Percentiles rank a stretch among this genome's conserved stretches.
These are phyloP conservation scores for Sparidentex hasta DNA, from an alignment of 2,797 vertebrate species.

Conservation along the genomic window DNA sequence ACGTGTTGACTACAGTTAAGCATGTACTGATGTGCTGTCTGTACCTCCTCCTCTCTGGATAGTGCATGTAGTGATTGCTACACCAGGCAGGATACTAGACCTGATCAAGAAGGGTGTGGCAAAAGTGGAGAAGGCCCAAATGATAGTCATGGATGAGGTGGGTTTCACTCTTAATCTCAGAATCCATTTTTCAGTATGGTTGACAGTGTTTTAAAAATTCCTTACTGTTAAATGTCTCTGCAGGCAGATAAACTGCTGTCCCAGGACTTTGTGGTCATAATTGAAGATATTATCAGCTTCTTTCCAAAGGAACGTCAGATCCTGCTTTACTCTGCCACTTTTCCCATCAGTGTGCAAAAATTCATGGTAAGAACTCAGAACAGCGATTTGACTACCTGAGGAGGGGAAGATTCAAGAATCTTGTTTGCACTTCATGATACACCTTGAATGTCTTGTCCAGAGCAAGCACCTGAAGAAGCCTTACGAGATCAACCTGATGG, in stretches of 20 bases:
- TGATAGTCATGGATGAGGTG: slow-evolving; percentile 88
- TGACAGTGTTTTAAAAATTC: background rate
- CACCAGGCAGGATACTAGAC: slow-evolving; percentile 85
- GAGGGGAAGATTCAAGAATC: background rate
- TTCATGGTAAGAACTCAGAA: slow-evolving; percentile 81
- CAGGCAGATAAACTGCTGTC: slow-evolving; percentile 87
- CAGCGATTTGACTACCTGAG: background rate
- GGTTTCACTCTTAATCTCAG: slow-evolving; percentile 3
- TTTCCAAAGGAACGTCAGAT: slow-evolving; percentile 83
- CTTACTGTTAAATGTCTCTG: background rate
- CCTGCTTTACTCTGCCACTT: slow-evolving; percentile 86
- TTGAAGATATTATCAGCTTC: slow-evolving; percentile 86
- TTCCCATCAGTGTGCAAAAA: slow-evolving; percentile 85
- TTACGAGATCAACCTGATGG: slow-evolving; percentile 88
- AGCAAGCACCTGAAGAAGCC: slow-evolving; percentile 83
- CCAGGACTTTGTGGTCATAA: slow-evolving; percentile 84
- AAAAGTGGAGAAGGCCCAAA: slow-evolving; percentile 79
- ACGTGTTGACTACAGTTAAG: background rate
- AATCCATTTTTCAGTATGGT: background rate
- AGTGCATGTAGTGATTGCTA: slow-evolving; percentile 87
- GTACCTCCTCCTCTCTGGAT: background rate
- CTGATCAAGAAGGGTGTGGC: slow-evolving; percentile 86
- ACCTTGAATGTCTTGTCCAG: slow-evolving; percentile 52
- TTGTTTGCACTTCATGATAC: background rate
- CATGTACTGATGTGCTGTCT: background rate